A percentile compares a stretch with the other conserved stretches of the same genome.
Conservation (phyloP, 2,888 invertebrate species). For the Dolomedes plantarius region DNA sequence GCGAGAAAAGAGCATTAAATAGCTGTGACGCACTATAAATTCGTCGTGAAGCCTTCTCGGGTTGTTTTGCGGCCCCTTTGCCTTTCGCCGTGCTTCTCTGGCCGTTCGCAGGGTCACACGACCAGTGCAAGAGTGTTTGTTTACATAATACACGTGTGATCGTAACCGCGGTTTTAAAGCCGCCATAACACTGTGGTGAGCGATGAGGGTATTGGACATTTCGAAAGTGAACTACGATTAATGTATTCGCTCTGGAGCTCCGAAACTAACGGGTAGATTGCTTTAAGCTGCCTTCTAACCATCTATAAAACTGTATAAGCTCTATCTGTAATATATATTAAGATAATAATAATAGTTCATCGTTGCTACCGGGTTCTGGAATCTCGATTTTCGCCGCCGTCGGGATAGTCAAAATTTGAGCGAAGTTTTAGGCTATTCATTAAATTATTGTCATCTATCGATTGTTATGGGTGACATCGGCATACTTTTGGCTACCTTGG, state of each 20-base stretch:
- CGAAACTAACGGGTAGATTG: not conserved
- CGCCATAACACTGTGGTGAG: too few relatives aligned
- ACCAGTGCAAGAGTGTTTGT: too few relatives aligned
- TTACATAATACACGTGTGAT: not conserved
- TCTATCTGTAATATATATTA: not conserved
- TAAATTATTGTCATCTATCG: not conserved
- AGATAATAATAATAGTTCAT: not conserved
- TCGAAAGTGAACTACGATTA: conserved; percentile 17
- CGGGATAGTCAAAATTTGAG: not conserved
- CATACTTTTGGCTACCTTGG: not conserved
- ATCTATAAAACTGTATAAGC: not conserved
- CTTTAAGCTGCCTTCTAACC: conserved; percentile 4
- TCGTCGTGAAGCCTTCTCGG: not conserved
- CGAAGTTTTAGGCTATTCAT: conserved; percentile 26
- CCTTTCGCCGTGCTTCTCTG: not conserved
- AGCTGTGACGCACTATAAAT: not conserved
- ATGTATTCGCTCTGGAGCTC: not conserved
- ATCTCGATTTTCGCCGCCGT: not conserved
- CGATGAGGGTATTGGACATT: not conserved
- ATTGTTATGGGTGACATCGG: conserved; percentile 40
- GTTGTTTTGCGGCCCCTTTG: too few relatives aligned
- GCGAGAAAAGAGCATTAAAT: not conserved
- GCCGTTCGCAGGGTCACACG: not conserved
- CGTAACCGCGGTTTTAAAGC: not conserved
- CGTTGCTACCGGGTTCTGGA: not conserved